Evolutionary conservation across 2,113 vertebrate species (phyloP).

Genomic region (Leucoraja erinaceus): DNA sequence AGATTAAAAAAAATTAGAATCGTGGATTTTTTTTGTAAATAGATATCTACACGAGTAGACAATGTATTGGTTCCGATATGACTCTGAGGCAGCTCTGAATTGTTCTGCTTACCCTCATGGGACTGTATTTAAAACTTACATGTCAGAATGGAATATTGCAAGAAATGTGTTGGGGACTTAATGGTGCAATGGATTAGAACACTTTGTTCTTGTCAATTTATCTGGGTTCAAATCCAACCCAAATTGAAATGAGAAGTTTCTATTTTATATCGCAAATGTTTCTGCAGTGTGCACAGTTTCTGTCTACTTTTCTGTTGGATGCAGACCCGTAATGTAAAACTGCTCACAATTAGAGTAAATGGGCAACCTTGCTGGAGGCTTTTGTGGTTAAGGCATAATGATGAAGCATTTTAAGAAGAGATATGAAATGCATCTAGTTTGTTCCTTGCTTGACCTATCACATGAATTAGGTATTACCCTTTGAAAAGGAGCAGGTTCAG

Average conservation of each 20-base stretch:
- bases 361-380: background rate
- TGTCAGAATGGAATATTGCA: background rate
- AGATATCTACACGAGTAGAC: background rate
- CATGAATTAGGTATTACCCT: background rate
- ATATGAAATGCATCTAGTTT: background rate
- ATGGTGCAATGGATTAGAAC: constrained; percentile 19
- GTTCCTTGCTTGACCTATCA: background rate
- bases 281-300: background rate
- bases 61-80: background rate
- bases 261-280: background rate
- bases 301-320: background rate
- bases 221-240: background rate
- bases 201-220: background rate
- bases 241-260: background rate
- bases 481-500: background rate
- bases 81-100: background rate
- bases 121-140: background rate
- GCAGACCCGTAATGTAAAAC: background rate
- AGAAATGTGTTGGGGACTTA: constrained; percentile 10
- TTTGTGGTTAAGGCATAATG: constrained; percentile 4
- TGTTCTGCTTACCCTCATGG: background rate
- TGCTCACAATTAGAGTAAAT: background rate
- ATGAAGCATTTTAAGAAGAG: background rate
- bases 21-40: background rate
- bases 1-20: background rate